Percentiles rank a stretch among this genome's conserved stretches.
Conservation (phyloP, 2,113 vertebrate species). For the Malurus cyaneus region DNA sequence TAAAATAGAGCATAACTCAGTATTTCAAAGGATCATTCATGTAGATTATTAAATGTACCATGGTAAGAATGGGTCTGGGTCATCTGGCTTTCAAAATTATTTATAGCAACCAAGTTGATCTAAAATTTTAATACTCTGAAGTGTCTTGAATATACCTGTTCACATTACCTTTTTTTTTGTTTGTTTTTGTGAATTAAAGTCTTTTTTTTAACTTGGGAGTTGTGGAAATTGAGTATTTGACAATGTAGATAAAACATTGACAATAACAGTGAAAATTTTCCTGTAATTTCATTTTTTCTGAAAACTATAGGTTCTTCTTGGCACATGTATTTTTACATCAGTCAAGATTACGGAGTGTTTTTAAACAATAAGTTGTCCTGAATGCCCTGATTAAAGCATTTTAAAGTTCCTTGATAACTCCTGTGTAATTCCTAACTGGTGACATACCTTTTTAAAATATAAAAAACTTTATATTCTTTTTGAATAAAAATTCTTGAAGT, state of each 20-base stretch:
- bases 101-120: not conserved
- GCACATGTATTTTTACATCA: not conserved
- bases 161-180: not conserved
- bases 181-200: not conserved
- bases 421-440: not conserved
- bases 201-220: not conserved
- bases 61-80: not conserved
- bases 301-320: not conserved
- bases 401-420: not conserved
- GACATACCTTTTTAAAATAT: not conserved
- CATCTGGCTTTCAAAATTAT: not conserved
- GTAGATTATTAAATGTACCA: not conserved
- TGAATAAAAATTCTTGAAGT: not conserved
- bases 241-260: not conserved
- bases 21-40: not conserved
- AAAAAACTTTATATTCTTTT: not conserved
- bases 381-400: not conserved
- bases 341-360: not conserved
- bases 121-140: not conserved
- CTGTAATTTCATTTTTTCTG: not conserved
- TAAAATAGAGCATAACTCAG: not conserved
- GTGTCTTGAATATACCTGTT: not conserved
- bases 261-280: not conserved
- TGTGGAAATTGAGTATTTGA: not conserved
- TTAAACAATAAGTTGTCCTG: not conserved